phyloP scores from a whole-genome alignment of 2,888 invertebrate species.

The Brachypterus glaber region DNA sequence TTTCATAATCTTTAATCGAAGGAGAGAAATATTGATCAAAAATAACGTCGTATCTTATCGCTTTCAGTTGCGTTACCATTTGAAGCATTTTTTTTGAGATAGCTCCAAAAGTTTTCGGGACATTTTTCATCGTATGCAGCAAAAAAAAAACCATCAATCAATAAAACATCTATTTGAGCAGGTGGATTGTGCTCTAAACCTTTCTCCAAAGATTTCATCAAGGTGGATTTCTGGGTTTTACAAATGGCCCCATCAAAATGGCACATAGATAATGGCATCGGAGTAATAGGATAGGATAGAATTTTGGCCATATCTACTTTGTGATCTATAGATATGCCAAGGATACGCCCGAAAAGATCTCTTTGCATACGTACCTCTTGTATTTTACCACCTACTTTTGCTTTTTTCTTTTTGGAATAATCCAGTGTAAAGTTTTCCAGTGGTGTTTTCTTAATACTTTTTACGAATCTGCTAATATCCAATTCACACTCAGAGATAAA shows the following conservation, averaged over 20 bases:
- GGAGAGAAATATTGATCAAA: conserved; percentile 21
- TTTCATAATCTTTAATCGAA: conserved; percentile 23
- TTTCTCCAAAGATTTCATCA: conserved; percentile 22
- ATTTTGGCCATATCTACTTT: conserved; percentile 17
- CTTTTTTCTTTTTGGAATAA: conserved; percentile 18
- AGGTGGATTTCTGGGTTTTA: conserved; percentile 26
- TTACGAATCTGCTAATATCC: conserved; percentile 23
- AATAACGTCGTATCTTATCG: conserved; percentile 19
- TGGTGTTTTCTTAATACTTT: conserved; percentile 22
- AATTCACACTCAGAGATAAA: conserved; percentile 25
- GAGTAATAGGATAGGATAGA: conserved; percentile 27
- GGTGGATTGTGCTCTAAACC: conserved; percentile 14
- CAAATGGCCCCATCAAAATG: conserved; percentile 18
- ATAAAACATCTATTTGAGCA: conserved; percentile 20
- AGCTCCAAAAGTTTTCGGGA: conserved; percentile 26
- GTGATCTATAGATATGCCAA: conserved; percentile 11
- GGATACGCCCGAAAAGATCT: conserved; percentile 21
- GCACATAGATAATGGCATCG: conserved; percentile 26
- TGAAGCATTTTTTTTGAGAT: conserved; percentile 26
- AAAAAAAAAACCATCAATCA: conserved; percentile 31
- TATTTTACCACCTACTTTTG: conserved; percentile 21
- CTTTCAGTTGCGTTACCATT: conserved; percentile 14
- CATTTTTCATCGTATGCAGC: conserved; percentile 24
- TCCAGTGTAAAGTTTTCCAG: conserved; percentile 21
- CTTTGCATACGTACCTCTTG: conserved; percentile 15